Conservation (phyloP, 2,113 vertebrate species). For the Speoplatyrhinus poulsoni region DNA sequence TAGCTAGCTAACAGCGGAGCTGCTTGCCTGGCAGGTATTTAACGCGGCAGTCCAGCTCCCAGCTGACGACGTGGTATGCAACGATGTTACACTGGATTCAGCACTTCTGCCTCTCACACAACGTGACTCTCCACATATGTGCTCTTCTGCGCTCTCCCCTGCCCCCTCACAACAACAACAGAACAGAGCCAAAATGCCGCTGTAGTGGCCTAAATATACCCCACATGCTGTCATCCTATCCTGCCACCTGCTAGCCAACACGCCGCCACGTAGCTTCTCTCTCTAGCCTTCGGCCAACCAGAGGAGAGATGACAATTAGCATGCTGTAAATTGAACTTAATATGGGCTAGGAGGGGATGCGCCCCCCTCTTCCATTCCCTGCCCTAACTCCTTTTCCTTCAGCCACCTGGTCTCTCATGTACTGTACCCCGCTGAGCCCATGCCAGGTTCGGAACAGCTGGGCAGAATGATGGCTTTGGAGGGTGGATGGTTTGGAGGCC, state of each 20-base stretch:
- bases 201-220: constrained; percentile 65
- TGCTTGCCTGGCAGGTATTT: constrained; percentile 52
- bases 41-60: constrained; percentile 43
- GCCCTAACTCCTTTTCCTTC: constrained; percentile 26
- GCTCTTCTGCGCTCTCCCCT: neutral
- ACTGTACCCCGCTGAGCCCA: constrained; percentile 42
- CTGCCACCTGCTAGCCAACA: constrained; percentile 30
- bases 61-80: constrained; percentile 5
- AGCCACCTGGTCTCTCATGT: constrained; percentile 67
- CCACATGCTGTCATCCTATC: constrained; percentile 9
- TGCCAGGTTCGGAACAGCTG: constrained; percentile 63
- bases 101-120: neutral
- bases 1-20: constrained; percentile 57
- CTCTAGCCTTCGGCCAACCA: constrained; percentile 47
- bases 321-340: constrained; percentile 50
- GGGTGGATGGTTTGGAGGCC: constrained; percentile 15
- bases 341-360: constrained; percentile 55
- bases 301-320: constrained; percentile 52
- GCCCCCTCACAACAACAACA: constrained; percentile 49
- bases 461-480: constrained; percentile 21
- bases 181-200: constrained; percentile 50
- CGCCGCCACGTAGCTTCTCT: constrained; percentile 26
- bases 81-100: neutral
- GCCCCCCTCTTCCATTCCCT: constrained; percentile 28
- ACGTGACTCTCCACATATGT: no score